Base-by-base conservation (phyloP, 2,888 invertebrate species). In the Campoplex capitator region DNA sequence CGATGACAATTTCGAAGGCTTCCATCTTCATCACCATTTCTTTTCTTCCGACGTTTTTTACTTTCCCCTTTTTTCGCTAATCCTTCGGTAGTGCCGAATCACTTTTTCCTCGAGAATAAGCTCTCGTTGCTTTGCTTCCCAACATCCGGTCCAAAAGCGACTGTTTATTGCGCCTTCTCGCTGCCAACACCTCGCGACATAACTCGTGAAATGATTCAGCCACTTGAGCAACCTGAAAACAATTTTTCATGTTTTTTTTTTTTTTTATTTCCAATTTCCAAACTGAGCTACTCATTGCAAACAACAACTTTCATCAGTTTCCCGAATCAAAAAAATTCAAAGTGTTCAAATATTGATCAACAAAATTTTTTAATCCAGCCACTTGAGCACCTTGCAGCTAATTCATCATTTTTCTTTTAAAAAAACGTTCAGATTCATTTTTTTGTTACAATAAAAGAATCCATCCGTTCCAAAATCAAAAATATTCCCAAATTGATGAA, bases 11-110 rank as follows among this genome's bases (percentile, higher is more conserved):
- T 77, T 35, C 67, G 56, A 51, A 38, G 54, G n/a, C 28, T 67
- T 8, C 45, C 3, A 23, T 56, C 56, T n/a, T 28, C 56, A 23
- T 28, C 13, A 16, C 28, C 62, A 32, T 62, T 32, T n/a, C 32
- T 6, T 54, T 42, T 42, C 9, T 38, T 18, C 28, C 86, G 45
- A 67, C 54, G 16, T 76, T 79, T 58, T 58, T 35, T 74, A n/a
- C 23, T 42, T 51, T 32, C 51, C 78, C 23, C 68, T 58, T 65
- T 38, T 48, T 28, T 73, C 71, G 81, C 90, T 91, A 97, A 94
- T 98, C 98, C 95, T 98, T 98, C 13, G 98, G 98, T 89, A 98
- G 95, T 48, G 98, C 97, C 92, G 97, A 98, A 93, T 98, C 98
- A 94, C 98, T 98, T 94, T 98, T 98, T 71, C 98, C 98, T 84